Conservation (phyloP, 1,140 invertebrate species). For the Notospermus geniculatus region DNA sequence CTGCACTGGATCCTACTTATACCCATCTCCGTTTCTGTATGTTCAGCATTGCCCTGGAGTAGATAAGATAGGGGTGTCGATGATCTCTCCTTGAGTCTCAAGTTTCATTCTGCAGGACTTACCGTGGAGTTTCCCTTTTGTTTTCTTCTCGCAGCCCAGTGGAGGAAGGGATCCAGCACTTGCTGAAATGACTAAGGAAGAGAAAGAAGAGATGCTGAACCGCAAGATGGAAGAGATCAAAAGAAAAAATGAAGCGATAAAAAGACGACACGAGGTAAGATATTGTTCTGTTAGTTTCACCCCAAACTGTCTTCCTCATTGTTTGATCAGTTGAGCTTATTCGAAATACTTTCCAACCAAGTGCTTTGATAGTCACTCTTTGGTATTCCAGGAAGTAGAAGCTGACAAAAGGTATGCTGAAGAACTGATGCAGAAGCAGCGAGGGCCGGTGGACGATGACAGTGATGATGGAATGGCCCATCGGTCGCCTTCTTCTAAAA, state of each 20-base stretch:
- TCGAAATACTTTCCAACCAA: no score
- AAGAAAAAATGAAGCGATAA: conserved; percentile 48
- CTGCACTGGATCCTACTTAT: no score
- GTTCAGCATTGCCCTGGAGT: no score
- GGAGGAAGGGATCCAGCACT: conserved; percentile 38
- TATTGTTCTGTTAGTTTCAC: conserved; percentile 9
- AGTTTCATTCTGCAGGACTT: no score
- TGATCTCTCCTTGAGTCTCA: no score
- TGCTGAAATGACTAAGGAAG: conserved; percentile 52
- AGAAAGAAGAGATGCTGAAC: conserved; percentile 47
- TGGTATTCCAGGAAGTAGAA: conserved; percentile 36
- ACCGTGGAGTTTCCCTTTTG: no score
- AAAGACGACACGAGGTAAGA: conserved; percentile 44
- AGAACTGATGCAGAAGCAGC: conserved; percentile 12
- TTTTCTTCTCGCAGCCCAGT: conserved; percentile 22
- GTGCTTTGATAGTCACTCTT: no score
- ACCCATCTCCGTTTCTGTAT: no score
- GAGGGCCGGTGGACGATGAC: neutral
- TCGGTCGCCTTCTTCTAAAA: conserved; percentile 8
- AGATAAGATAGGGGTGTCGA: no score
- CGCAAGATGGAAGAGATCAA: conserved; percentile 53
- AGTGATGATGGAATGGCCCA: neutral
- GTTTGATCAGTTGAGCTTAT: no score
- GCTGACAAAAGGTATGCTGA: conserved; percentile 38
- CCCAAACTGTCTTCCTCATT: no score